Conservation (phyloP, 2,113 vertebrate species). For the Chrysochloris asiatica region DNA sequence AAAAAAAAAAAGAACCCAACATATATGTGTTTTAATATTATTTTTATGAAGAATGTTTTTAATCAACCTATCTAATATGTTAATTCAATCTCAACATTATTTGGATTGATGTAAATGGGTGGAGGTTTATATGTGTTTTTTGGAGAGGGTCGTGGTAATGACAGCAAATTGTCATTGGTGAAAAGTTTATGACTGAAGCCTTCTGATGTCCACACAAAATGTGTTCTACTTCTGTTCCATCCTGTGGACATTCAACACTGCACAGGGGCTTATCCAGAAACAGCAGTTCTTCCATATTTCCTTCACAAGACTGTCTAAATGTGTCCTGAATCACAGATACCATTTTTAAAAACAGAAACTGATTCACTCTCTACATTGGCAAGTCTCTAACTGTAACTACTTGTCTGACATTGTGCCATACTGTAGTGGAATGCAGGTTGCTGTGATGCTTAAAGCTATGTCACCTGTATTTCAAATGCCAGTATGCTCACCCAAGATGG, state of each 20-base stretch:
- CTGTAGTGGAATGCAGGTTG: no score
- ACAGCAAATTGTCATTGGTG: slow-evolving; percentile 62
- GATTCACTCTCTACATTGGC: no score
- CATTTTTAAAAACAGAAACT: no score
- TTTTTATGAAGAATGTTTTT: slow-evolving; percentile 51
- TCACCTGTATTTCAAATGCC: no score
- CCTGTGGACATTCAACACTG: not conserved
- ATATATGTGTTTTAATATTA: slow-evolving; percentile 38
- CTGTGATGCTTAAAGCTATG: no score
- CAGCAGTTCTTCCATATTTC: slow-evolving; percentile 30
- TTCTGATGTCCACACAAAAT: slow-evolving; percentile 4
- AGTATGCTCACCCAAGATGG: no score
- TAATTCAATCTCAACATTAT: slow-evolving; percentile 50
- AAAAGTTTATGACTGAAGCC: slow-evolving; percentile 58
- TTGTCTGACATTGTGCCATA: no score
- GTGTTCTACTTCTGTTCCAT: not conserved
- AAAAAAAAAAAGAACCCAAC: no score
- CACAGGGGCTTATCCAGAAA: slow-evolving; percentile 13
- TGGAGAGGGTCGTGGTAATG: not conserved
- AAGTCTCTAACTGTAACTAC: no score
- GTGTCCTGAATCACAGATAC: no score
- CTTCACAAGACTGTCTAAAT: slow-evolving; percentile 12
- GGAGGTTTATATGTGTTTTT: slow-evolving; percentile 70
- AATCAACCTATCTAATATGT: slow-evolving; percentile 55
- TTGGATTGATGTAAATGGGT: slow-evolving; percentile 69